Conservation (phyloP, 2,797 vertebrate genomes). For the Lithobates pipiens region DNA sequence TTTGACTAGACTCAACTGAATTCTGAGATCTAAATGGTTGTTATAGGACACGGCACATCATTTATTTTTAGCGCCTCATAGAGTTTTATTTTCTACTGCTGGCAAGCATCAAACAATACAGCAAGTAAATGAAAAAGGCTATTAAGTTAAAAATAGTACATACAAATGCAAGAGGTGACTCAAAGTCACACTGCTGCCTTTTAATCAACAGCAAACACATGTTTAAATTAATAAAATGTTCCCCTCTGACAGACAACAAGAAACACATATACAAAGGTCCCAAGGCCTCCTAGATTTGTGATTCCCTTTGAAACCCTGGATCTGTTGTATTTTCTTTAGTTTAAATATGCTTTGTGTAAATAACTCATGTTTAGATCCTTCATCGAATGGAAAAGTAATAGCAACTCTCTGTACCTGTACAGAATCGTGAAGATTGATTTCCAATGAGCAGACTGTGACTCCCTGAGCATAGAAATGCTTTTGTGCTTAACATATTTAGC, state of each 20-base stretch:
- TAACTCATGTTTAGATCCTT: constrained; percentile 22
- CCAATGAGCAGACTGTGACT: constrained; percentile 47
- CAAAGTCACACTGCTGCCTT: not conserved
- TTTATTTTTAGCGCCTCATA: no score
- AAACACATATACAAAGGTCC: not conserved
- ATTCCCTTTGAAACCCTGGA: not conserved
- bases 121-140: not conserved
- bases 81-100: no score
- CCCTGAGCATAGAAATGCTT: constrained; percentile 22
- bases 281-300: not conserved
- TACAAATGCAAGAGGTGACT: not conserved
- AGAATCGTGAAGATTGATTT: constrained; percentile 48
- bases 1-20: no score
- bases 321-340: constrained; percentile 15
- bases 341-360: constrained; percentile 10
- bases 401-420: constrained; percentile 17
- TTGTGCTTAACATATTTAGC: constrained; percentile 50
- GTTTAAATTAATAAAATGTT: not conserved
- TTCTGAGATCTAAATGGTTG: no score
- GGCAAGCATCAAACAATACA: not conserved
- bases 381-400: constrained; percentile 17
- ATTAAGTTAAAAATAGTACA: not conserved
- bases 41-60: no score
- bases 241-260: not conserved
- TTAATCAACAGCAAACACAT: not conserved